phyloP scores from a whole-genome alignment of 2,888 invertebrate genomes.

The Ennomos fuscantarius region DNA sequence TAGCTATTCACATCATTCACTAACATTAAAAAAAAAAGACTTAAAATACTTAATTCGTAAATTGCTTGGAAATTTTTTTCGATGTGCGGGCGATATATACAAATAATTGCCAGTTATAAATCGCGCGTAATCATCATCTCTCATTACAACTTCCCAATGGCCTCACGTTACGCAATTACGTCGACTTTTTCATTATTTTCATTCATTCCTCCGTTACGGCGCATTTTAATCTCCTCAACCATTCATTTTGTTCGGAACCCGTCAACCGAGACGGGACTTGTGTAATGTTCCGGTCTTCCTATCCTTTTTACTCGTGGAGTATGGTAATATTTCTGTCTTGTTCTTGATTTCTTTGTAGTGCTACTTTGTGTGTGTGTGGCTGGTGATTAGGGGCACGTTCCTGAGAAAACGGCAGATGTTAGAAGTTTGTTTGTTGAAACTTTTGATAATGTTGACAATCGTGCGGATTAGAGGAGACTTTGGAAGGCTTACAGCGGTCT shows the following conservation, averaged over 20 bases:
- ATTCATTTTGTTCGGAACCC: conserved; percentile 80
- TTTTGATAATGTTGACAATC: conserved; percentile 64
- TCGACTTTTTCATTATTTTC: conserved; percentile 67
- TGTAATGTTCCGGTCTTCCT: conserved; percentile 74
- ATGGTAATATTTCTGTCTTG: conserved; percentile 45
- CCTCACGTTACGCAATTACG: conserved; percentile 75
- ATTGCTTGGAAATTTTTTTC: neutral
- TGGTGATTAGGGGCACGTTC: conserved; percentile 82
- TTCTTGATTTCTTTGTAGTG: conserved; percentile 66
- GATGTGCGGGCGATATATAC: conserved; percentile 20
- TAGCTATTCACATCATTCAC: no score
- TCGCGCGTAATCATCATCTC: conserved; percentile 34
- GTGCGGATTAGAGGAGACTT: conserved; percentile 50
- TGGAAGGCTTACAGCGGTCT: conserved; percentile 51
- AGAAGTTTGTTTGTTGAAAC: conserved; percentile 70
- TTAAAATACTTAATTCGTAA: no score
- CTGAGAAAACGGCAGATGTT: conserved; percentile 83
- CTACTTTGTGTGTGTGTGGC: conserved; percentile 13
- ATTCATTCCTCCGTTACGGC: conserved; percentile 75
- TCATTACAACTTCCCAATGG: conserved; percentile 50
- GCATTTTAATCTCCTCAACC: conserved; percentile 77
- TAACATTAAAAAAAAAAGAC: no score
- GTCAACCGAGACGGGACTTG: conserved; percentile 79
- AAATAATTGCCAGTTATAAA: conserved; percentile 32
- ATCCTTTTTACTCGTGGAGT: conserved; percentile 47